Evolutionary conservation across 2,113 vertebrate species (phyloP).

Genomic region (human (Homo sapiens)): GRCh38 chr22:25172501-25173000

Average conservation of each 20-base stretch:
- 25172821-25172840: neutral
- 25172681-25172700: neutral
- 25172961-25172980: too few relatives aligned
- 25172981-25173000: too few relatives aligned
- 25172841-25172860: neutral
- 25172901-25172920: neutral
- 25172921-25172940: neutral
- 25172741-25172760: neutral
- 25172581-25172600: neutral
- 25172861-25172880: neutral
- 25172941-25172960: too few relatives aligned
- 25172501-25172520: rapidly evolving
- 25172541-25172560: too few relatives aligned
- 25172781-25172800: neutral
- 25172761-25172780: neutral
- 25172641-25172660: neutral
- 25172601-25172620: neutral
- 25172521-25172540: neutral
- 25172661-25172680: neutral
- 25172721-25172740: neutral
- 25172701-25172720: neutral
- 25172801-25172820: neutral
- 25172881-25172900: neutral
- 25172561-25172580: neutral
- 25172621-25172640: neutral